Conservation (phyloP, 2,797 vertebrate genomes). For the Enteromius treurensis region DNA sequence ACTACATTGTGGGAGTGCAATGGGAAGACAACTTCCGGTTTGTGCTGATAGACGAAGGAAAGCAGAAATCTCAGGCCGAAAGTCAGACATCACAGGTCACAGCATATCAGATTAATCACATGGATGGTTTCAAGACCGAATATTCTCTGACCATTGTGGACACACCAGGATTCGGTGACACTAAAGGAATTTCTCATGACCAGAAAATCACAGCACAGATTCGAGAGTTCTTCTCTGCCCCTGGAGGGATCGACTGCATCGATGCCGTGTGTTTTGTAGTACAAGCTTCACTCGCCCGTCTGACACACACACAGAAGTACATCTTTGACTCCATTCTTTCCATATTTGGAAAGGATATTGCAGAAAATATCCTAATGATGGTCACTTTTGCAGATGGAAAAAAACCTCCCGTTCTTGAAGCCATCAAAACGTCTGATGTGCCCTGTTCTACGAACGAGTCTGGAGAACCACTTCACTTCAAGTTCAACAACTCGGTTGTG, state of each 20-base stretch:
- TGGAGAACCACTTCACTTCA: background rate
- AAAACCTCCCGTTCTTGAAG: slow-evolving; percentile 48
- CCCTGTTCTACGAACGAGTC: background rate
- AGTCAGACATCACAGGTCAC: background rate
- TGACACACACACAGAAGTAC: slow-evolving; percentile 56
- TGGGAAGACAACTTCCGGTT: background rate
- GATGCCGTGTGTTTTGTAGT: slow-evolving; percentile 22
- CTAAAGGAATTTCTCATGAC: background rate
- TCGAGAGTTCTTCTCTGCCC: background rate
- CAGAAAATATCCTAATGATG: slow-evolving; percentile 61
- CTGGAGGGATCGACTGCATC: background rate
- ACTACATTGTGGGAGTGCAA: background rate
- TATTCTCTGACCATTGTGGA: background rate
- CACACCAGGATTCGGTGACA: background rate
- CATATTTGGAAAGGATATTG: slow-evolving; percentile 63
- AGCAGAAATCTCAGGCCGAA: background rate
- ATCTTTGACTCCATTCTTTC: slow-evolving; percentile 63
- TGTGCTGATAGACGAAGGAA: background rate
- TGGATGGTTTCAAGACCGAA: background rate
- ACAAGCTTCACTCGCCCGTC: slow-evolving; percentile 22
- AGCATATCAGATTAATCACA: background rate
- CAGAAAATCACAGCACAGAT: background rate
- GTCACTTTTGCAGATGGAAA: slow-evolving; percentile 62
- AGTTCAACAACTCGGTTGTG: slow-evolving; percentile 23
- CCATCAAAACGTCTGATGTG: background rate